Evolutionary conservation across 1,140 invertebrate species (phyloP).

Genomic region (Mesaphorura yosii): DNA sequence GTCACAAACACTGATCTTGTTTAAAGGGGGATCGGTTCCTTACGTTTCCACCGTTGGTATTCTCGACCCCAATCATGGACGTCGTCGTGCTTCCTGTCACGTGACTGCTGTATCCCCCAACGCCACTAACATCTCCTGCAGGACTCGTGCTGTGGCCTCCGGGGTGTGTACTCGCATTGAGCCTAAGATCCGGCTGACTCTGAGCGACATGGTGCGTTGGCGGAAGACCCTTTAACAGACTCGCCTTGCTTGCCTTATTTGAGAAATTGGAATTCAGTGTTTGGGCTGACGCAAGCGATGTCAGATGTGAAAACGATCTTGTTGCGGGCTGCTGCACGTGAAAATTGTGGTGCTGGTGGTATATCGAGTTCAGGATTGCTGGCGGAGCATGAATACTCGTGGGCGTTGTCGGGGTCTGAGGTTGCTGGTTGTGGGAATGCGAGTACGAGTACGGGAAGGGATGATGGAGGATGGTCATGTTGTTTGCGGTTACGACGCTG

Average conservation of each 20-base stretch:
- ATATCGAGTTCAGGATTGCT: too few species aligned
- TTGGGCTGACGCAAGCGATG: constrained; percentile 1
- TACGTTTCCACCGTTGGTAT: constrained; percentile 8
- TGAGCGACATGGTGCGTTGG: constrained; percentile 6
- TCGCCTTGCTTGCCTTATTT: constrained; percentile 5
- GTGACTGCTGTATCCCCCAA: background rate
- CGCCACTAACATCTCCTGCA: background rate
- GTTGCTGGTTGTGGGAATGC: too few species aligned
- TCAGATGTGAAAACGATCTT: constrained; percentile 5
- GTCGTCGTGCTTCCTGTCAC: too few species aligned
- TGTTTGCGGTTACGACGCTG: background rate
- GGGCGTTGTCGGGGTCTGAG: too few species aligned
- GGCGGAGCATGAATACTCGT: too few species aligned
- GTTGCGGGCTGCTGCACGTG: too few species aligned
- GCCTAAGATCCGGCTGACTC: constrained; percentile 16
- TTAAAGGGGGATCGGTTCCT: too few species aligned
- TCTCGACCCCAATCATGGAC: too few species aligned
- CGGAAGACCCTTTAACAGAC: background rate
- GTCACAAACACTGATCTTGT: background rate
- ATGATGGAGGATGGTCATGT: background rate
- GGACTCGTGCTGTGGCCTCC: background rate
- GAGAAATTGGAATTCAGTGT: background rate
- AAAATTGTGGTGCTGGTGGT: too few species aligned
- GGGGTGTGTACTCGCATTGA: too few species aligned
- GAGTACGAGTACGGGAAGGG: too few species aligned